phyloP scores from a whole-genome alignment of 2,113 vertebrate genomes.

The Tiliqua scincoides region DNA sequence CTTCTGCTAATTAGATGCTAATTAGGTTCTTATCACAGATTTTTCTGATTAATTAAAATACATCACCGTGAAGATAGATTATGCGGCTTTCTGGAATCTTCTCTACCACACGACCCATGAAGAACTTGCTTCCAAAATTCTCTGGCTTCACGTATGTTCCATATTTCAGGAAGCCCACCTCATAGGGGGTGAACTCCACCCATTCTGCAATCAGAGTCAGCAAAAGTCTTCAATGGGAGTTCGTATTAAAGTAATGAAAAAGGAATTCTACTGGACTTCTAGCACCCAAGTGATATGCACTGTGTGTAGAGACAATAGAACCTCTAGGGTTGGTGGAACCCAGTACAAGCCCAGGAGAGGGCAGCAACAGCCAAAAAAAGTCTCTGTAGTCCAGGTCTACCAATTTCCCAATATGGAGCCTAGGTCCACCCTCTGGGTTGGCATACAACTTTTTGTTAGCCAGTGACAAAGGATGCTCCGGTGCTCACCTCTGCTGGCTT shows the following conservation, averaged over 20 bases:
- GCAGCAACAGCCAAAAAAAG: too few species aligned
- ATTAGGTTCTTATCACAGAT: background rate
- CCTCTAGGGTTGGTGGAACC: too few species aligned
- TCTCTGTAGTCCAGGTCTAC: too few species aligned
- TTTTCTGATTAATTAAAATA: rapidly evolving
- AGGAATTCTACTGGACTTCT: background rate
- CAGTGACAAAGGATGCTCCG: too few species aligned
- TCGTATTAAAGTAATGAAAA: background rate
- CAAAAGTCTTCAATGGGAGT: background rate
- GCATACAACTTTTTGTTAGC: too few species aligned
- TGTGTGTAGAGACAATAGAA: too few species aligned
- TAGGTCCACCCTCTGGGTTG: too few species aligned
- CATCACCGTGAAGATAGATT: constrained; percentile 79
- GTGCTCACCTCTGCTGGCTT: too few species aligned
- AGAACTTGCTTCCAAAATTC: constrained; percentile 78
- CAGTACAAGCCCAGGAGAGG: too few species aligned
- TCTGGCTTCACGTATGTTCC: constrained; percentile 70
- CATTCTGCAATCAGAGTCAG: constrained; percentile 71
- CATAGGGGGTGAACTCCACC: constrained; percentile 81
- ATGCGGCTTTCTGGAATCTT: constrained; percentile 71
- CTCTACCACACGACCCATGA: constrained; percentile 77
- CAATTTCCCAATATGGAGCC: too few species aligned
- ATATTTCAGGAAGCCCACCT: constrained; percentile 78
- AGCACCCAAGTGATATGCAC: background rate
- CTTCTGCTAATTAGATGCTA: background rate